phyloP scores from a whole-genome alignment of 2,888 invertebrate genomes.

The Papilio elwesi region DNA sequence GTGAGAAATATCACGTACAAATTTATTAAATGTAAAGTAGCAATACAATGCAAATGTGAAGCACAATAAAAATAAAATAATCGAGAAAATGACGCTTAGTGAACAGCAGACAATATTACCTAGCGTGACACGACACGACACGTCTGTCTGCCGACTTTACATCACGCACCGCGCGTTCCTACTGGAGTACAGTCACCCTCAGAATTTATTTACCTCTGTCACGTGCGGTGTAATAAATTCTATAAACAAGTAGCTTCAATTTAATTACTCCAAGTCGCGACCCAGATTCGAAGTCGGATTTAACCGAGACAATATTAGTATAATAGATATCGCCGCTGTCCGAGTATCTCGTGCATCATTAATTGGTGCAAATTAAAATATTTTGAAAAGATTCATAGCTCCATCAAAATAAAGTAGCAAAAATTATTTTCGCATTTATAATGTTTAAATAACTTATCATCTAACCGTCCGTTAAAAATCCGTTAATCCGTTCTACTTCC shows the following conservation, averaged over 20 bases:
- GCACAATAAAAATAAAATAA: neutral
- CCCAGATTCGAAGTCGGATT: constrained; percentile 18
- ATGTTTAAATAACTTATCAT: too few species aligned
- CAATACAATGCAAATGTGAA: neutral
- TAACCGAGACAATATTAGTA: constrained; percentile 5
- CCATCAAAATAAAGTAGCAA: too few species aligned
- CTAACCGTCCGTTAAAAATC: too few species aligned
- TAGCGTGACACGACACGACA: constrained; percentile 6
- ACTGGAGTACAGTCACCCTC: neutral
- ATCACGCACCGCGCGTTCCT: constrained; percentile 17
- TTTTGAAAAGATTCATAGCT: too few species aligned
- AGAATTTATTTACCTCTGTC: constrained; percentile 26
- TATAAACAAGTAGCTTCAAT: constrained; percentile 20
- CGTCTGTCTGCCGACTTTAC: constrained; percentile 3
- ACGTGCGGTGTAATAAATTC: constrained; percentile 38
- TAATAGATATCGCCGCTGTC: neutral
- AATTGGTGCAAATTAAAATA: neutral
- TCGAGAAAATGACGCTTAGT: constrained; percentile 9
- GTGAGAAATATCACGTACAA: neutral
- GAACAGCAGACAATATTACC: neutral
- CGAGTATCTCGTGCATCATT: neutral
- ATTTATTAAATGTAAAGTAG: neutral
- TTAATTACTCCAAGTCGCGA: constrained; percentile 28
- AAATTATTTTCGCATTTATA: too few species aligned
- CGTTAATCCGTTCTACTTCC: too few species aligned